Conservation (phyloP, 53 echinoderm and acorn worm species). For the Paracentrotus lividus region DNA sequence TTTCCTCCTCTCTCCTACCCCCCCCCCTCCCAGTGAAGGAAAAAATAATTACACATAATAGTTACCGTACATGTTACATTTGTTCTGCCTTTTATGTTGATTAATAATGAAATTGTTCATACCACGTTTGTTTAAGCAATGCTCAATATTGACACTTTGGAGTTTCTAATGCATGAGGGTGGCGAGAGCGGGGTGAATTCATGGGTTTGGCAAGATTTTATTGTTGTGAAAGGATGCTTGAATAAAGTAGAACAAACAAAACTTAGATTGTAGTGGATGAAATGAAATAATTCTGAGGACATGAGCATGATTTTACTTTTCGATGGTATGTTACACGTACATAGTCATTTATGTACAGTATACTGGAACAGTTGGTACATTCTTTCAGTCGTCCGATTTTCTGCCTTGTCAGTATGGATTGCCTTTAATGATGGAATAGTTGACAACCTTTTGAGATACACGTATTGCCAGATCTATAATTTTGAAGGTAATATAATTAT, state of each 20-base stretch:
- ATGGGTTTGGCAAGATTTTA: not conserved
- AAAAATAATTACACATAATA: not conserved
- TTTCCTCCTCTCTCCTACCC: too few relatives aligned
- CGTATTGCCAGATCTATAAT: not conserved
- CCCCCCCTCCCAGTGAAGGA: not conserved
- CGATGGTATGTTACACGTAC: not conserved
- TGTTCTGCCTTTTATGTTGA: not conserved
- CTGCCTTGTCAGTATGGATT: not conserved
- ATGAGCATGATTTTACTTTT: not conserved
- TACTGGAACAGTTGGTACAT: not conserved
- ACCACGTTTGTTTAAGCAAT: not conserved
- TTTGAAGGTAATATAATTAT: conserved; percentile 5
- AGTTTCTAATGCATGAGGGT: not conserved
- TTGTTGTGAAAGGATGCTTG: not conserved
- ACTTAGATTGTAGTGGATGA: not conserved
- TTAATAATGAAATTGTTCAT: not conserved
- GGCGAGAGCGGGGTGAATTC: not conserved
- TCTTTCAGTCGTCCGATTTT: not conserved
- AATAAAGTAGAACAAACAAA: not conserved
- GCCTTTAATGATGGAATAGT: not conserved
- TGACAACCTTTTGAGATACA: not conserved
- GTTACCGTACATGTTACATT: not conserved
- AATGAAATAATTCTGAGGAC: not conserved
- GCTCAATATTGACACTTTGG: not conserved
- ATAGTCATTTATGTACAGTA: not conserved